These are phyloP conservation scores for Thecophora atra DNA, from an alignment of 2,888 invertebrate species.

Conservation along the genomic window DNA sequence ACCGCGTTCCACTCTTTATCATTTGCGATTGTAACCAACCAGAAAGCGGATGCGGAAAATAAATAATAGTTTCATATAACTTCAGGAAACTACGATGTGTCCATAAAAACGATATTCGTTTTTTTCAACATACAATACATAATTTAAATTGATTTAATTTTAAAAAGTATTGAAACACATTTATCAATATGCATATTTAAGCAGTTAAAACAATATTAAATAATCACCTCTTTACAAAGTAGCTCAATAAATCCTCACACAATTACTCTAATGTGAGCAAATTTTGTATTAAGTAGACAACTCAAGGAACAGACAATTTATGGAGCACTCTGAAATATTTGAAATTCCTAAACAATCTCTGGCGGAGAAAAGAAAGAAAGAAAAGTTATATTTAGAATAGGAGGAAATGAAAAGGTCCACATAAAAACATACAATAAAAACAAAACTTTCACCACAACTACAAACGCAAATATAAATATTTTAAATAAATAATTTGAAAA, in stretches of 20 bases:
- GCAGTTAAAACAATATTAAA: neutral
- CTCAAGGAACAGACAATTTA: constrained; percentile 18
- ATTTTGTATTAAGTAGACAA: neutral
- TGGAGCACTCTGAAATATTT: constrained; percentile 21
- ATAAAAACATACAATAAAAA: constrained; percentile 3
- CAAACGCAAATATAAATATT: constrained; percentile 21
- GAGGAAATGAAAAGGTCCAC: neutral
- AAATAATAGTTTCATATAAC: neutral
- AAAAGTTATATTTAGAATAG: neutral
- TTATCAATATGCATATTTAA: no score
- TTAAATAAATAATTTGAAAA: constrained; percentile 30
- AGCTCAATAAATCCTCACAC: constrained; percentile 12
- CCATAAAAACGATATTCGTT: no score
- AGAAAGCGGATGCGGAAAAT: neutral
- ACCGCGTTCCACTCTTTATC: neutral
- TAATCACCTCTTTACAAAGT: neutral
- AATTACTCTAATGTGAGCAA: constrained; percentile 22
- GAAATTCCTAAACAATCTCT: neutral
- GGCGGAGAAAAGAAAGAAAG: neutral
- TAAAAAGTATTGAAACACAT: no score
- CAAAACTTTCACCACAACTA: constrained; percentile 21
- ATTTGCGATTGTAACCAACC: neutral
- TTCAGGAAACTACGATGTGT: neutral
- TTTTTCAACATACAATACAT: no score
- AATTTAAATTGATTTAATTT: no score